Percentiles rank a stretch among this genome's conserved stretches.
Evolutionary conservation across 2,797 vertebrate genomes (phyloP).

Genomic region (Manis crassicaudata): DNA sequence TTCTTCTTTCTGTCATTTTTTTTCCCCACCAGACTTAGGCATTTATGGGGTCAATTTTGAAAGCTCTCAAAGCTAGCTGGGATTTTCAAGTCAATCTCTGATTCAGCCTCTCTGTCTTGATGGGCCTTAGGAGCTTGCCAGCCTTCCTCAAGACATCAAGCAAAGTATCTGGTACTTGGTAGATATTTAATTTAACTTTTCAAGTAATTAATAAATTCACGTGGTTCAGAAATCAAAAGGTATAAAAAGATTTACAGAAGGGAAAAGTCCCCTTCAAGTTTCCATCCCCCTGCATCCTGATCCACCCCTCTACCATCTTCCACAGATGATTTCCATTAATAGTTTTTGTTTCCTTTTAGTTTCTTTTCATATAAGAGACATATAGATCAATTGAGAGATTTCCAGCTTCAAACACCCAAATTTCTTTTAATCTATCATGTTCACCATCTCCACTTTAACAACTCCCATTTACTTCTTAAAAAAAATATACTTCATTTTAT

Average conservation of each 20-base stretch:
- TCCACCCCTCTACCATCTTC: background rate
- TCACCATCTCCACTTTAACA: background rate
- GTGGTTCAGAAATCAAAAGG: background rate
- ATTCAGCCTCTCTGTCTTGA: background rate
- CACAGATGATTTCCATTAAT: background rate
- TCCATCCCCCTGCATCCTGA: background rate
- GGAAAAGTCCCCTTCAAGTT: background rate
- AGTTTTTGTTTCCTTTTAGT: background rate
- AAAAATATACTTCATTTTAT: background rate
- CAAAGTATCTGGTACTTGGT: background rate
- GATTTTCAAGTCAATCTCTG: background rate
- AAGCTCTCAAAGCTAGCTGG: background rate
- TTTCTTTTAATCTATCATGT: background rate
- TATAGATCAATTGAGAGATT: background rate
- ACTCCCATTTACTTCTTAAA: background rate
- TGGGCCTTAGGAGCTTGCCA: background rate
- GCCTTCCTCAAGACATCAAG: background rate
- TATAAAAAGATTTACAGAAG: background rate
- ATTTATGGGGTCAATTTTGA: background rate
- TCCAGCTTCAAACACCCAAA: background rate
- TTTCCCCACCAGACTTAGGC: background rate
- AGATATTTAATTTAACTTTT: background rate
- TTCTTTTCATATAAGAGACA: background rate
- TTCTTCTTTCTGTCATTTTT: background rate
- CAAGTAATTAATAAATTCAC: background rate